These are phyloP conservation scores for Dasypolia templi DNA, from an alignment of 2,888 invertebrate genomes.

Conservation along the genomic window DNA sequence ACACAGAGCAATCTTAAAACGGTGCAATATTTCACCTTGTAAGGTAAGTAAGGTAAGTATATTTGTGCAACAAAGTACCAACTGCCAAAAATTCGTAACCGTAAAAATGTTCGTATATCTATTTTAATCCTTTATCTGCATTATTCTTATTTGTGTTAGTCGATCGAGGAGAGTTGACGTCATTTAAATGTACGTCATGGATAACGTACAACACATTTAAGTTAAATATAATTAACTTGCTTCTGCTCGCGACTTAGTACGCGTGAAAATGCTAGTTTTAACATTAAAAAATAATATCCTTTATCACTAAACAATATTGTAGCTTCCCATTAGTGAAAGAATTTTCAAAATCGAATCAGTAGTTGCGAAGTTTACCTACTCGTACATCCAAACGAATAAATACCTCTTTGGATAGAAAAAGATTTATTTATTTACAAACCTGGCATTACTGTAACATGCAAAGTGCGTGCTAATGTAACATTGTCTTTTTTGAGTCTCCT, in stretches of 20 bases:
- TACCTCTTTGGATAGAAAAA: too few species aligned
- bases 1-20: neutral
- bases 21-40: neutral
- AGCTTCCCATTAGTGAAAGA: too few species aligned
- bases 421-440: conserved; percentile 67
- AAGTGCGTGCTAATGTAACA: conserved; percentile 75
- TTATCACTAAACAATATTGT: too few species aligned
- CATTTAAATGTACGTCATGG: neutral
- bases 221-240: neutral
- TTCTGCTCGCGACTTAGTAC: too few species aligned
- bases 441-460: conserved; percentile 82
- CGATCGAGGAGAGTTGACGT: conserved; percentile 12
- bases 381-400: too few species aligned
- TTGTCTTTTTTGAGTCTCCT: conserved; percentile 74
- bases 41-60: neutral
- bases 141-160: neutral
- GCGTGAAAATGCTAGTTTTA: too few species aligned
- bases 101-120: neutral
- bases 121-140: conserved; percentile 3
- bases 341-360: too few species aligned
- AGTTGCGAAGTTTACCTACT: too few species aligned
- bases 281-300: too few species aligned
- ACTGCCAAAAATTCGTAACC: neutral
- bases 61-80: neutral
- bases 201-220: neutral